Evolutionary conservation across 2,888 invertebrate genomes (phyloP).

Genomic region (Drosophila mettleri): DNA sequence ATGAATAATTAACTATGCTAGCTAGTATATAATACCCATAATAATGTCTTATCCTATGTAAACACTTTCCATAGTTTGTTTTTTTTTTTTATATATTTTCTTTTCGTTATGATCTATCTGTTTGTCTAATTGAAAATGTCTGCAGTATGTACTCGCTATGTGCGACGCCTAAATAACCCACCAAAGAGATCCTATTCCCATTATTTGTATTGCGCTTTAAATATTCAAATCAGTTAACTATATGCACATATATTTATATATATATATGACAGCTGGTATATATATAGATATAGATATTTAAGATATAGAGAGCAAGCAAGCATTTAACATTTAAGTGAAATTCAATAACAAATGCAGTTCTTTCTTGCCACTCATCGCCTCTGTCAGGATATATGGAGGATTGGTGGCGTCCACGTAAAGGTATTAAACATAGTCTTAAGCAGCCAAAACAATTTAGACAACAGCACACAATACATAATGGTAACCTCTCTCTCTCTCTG

Average conservation of each 20-base stretch:
- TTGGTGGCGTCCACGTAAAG: slow-evolving; percentile 99
- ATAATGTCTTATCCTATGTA: slow-evolving; percentile 32
- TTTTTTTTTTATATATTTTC: slow-evolving; percentile 12
- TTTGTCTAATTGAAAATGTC: slow-evolving; percentile 1
- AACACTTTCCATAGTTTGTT: slow-evolving; percentile 69
- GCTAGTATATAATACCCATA: slow-evolving; percentile 4
- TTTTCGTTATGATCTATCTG: slow-evolving; percentile 18
- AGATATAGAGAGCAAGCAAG: slow-evolving; percentile 43
- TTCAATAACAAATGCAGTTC: slow-evolving; percentile 86
- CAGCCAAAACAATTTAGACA: slow-evolving; percentile 39
- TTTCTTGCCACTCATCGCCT: slow-evolving; percentile 93
- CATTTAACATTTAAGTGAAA: slow-evolving; percentile 78
- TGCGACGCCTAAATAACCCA: background rate
- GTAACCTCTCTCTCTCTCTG: slow-evolving; percentile 14
- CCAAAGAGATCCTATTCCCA: background rate
- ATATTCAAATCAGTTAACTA: background rate
- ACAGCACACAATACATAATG: slow-evolving; percentile 51
- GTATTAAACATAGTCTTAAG: slow-evolving; percentile 87
- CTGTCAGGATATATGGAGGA: slow-evolving; percentile 99
- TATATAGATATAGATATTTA: background rate
- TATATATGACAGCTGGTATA: no score
- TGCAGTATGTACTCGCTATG: slow-evolving; percentile 20
- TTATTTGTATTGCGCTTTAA: slow-evolving; percentile 4
- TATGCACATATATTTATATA: background rate
- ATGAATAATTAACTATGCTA: slow-evolving; percentile 5